A percentile compares a stretch with the other conserved stretches of the same genome.
Conservation (phyloP, 2,113 vertebrate genomes). For the Nothobranchius furzeri region DNA sequence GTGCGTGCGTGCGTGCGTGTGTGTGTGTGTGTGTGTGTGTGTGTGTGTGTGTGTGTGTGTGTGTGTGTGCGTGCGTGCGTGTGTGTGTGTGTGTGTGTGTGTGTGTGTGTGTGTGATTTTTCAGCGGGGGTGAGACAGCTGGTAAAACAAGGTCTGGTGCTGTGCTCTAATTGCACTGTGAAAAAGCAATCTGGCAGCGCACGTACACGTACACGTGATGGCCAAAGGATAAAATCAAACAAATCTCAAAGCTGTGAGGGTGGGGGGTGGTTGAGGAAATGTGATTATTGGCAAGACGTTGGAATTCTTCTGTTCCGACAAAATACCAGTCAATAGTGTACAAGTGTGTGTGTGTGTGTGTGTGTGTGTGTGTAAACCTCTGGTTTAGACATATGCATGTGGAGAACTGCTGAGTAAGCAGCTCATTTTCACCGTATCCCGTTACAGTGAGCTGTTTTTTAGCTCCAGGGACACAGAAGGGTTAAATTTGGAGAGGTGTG, state of each 20-base stretch:
- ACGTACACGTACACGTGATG: constrained; percentile 40
- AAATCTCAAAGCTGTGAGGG: constrained; percentile 47
- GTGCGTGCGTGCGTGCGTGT: too few relatives aligned
- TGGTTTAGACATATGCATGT: constrained; percentile 50
- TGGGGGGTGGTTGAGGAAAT: too few relatives aligned
- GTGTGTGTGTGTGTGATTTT: constrained; percentile 14
- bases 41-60: too few relatives aligned
- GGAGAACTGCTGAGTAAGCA: constrained; percentile 73
- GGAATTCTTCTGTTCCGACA: too few relatives aligned
- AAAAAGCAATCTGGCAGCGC: constrained; percentile 63
- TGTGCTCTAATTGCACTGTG: constrained; percentile 66
- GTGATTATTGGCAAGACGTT: too few relatives aligned
- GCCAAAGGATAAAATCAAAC: constrained; percentile 63
- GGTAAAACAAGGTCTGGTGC: constrained; percentile 65
- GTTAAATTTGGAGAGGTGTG: constrained; percentile 66
- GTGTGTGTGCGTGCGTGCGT: too few relatives aligned
- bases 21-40: too few relatives aligned
- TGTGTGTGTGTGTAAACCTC: constrained; percentile 14
- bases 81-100: too few relatives aligned
- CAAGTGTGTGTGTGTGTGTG: neutral
- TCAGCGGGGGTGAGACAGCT: constrained; percentile 61
- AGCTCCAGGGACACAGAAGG: constrained; percentile 66
- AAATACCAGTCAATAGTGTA: too few relatives aligned
- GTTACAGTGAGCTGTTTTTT: constrained; percentile 67
- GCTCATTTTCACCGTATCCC: constrained; percentile 68